Conservation (phyloP, 2,797 vertebrate species). For the Enteromius viviparus region DNA sequence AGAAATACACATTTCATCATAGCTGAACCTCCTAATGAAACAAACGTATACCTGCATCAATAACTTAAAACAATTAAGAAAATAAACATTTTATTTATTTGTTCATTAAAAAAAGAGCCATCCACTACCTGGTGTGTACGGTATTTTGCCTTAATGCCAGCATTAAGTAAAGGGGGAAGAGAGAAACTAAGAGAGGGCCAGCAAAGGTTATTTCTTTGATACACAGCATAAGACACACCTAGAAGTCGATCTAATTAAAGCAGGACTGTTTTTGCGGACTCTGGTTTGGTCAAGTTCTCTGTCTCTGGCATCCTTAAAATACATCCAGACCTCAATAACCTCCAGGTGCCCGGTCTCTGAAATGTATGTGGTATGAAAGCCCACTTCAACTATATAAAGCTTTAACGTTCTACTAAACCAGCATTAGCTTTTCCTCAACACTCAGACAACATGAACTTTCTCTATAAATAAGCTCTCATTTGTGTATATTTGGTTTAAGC, state of each 20-base stretch:
- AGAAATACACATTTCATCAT: conserved; percentile 82
- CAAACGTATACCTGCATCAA: conserved; percentile 80
- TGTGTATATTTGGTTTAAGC: conserved; percentile 62
- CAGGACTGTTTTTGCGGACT: conserved; percentile 32
- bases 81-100: conserved; percentile 64
- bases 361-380: conserved; percentile 29
- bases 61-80: conserved; percentile 87
- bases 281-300: conserved; percentile 36
- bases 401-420: conserved; percentile 44
- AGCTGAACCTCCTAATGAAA: conserved; percentile 77
- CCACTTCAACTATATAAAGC: conserved; percentile 40
- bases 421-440: conserved; percentile 29
- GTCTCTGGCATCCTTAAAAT: conserved; percentile 41
- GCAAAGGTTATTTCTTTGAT: conserved; percentile 53
- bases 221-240: conserved; percentile 59
- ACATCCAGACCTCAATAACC: conserved; percentile 29
- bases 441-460: conserved; percentile 22
- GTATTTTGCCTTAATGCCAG: conserved; percentile 91
- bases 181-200: conserved; percentile 64
- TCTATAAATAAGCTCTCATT: conserved; percentile 43
- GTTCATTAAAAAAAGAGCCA: conserved; percentile 63
- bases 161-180: conserved; percentile 86
- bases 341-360: conserved; percentile 37
- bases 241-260: conserved; percentile 29
- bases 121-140: conserved; percentile 63